Evolutionary conservation across 2,888 invertebrate genomes (phyloP).

Genomic region (Xylota segnis): DNA sequence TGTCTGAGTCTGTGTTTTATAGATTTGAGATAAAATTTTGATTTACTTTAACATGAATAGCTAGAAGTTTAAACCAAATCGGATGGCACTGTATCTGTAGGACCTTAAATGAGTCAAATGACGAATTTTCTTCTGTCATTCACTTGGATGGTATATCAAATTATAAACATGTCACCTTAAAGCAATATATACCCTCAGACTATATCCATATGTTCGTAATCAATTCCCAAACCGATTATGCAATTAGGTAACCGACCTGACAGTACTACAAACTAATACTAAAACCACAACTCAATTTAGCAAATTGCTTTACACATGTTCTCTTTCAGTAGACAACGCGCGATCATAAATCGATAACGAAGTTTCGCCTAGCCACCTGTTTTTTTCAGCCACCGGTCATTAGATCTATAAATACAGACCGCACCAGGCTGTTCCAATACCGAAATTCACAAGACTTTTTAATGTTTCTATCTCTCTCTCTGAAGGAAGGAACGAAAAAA

Average conservation of each 20-base stretch:
- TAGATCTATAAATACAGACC: constrained; percentile 1
- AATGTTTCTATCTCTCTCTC: not conserved
- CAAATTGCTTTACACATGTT: constrained; percentile 28
- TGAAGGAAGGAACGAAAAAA: not conserved
- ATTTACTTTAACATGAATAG: too few relatives aligned
- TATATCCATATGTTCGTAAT: constrained; percentile 27
- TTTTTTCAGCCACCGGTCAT: constrained; percentile 18
- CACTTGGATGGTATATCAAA: too few relatives aligned
- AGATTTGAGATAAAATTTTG: too few relatives aligned
- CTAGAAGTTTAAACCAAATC: too few relatives aligned
- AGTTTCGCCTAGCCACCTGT: constrained; percentile 32
- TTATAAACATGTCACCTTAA: too few relatives aligned
- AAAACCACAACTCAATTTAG: constrained; percentile 35
- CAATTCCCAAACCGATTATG: constrained; percentile 37
- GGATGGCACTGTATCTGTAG: too few relatives aligned
- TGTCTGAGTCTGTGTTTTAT: too few relatives aligned
- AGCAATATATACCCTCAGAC: not conserved
- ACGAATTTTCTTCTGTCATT: too few relatives aligned
- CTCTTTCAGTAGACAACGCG: not conserved
- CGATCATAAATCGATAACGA: constrained; percentile 15
- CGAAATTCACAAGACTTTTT: constrained; percentile 1
- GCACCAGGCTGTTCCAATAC: constrained; percentile 6
- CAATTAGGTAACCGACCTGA: constrained; percentile 25
- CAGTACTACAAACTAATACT: constrained; percentile 4
- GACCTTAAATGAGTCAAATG: too few relatives aligned